phyloP scores from a whole-genome alignment of 2,113 vertebrate genomes.

The Lasiurus cinereus region DNA sequence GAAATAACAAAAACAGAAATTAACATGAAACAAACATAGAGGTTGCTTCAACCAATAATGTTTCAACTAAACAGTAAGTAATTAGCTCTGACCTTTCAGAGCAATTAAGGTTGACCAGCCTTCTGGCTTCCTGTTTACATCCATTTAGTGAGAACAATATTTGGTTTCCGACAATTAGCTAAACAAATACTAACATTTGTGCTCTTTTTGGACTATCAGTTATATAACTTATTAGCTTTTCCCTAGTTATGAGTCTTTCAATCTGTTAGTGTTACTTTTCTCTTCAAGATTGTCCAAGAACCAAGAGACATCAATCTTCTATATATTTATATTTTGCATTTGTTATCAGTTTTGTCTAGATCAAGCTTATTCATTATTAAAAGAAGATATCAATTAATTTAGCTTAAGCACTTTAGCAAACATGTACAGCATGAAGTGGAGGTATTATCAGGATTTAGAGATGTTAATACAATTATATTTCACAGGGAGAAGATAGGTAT shows the following conservation, averaged over 20 bases:
- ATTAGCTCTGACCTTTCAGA: too few relatives aligned
- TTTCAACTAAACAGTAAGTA: too few relatives aligned
- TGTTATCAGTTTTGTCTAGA: background rate
- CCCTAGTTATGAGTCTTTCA: background rate
- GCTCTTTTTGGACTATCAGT: conserved; percentile 16
- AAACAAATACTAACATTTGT: conserved; percentile 50
- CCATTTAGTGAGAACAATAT: too few relatives aligned
- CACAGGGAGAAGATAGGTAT: background rate
- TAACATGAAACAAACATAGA: too few relatives aligned
- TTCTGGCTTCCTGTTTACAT: too few relatives aligned
- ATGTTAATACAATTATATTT: background rate
- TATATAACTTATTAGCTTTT: conserved; percentile 2
- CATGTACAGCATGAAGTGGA: background rate
- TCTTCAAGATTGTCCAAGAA: background rate
- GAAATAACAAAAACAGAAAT: too few relatives aligned
- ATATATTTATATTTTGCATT: background rate
- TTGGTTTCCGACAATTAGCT: too few relatives aligned
- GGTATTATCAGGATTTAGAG: background rate
- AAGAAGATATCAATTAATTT: background rate
- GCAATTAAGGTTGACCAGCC: too few relatives aligned
- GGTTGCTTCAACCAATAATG: too few relatives aligned
- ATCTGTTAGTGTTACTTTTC: background rate
- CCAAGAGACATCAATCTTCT: background rate
- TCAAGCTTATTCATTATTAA: background rate
- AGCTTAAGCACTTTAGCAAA: background rate